A percentile compares a stretch with the other conserved stretches of the same genome.
Conservation (phyloP, 1,140 invertebrate species). For the Homalodisca vitripennis region DNA sequence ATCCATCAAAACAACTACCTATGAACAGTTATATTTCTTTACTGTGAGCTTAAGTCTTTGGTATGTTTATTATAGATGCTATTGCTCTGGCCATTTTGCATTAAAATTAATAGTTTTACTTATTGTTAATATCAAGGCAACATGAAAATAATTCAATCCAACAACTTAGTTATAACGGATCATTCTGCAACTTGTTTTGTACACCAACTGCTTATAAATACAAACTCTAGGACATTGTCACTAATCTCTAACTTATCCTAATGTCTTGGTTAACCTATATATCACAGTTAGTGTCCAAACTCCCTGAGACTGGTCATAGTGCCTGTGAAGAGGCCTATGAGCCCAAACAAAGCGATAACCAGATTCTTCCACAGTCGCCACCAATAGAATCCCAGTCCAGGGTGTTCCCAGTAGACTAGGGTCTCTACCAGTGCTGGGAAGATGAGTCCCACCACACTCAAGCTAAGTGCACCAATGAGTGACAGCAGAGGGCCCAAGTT, state of each 20-base stretch:
- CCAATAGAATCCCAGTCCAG: conserved; percentile 20
- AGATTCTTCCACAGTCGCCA: conserved; percentile 32
- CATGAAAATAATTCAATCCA: too few relatives aligned
- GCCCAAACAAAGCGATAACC: conserved; percentile 57
- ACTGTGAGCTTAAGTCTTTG: too few relatives aligned
- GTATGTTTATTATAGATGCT: too few relatives aligned
- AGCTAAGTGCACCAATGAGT: conserved; percentile 82
- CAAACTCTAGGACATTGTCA: neutral
- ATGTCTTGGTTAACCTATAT: conserved; percentile 1
- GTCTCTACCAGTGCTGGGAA: conserved; percentile 86
- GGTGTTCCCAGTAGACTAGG: conserved; percentile 50
- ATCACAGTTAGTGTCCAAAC: conserved; percentile 30
- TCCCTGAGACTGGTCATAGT: conserved; percentile 46
- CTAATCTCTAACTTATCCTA: neutral
- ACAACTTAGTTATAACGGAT: too few relatives aligned
- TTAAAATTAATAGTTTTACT: too few relatives aligned
- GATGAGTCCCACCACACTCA: conserved; percentile 79
- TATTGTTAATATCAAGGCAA: too few relatives aligned
- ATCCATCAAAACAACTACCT: too few relatives aligned
- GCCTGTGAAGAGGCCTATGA: conserved; percentile 78
- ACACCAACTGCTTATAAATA: too few relatives aligned
- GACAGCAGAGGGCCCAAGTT: conserved; percentile 84
- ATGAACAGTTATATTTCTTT: too few relatives aligned
- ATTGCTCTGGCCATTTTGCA: too few relatives aligned
- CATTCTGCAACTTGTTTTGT: too few relatives aligned